Evolutionary conservation across 1,140 invertebrate species (phyloP), one percentile per base, ranked within the genome.

Genomic region (Aethina tumida): DNA sequence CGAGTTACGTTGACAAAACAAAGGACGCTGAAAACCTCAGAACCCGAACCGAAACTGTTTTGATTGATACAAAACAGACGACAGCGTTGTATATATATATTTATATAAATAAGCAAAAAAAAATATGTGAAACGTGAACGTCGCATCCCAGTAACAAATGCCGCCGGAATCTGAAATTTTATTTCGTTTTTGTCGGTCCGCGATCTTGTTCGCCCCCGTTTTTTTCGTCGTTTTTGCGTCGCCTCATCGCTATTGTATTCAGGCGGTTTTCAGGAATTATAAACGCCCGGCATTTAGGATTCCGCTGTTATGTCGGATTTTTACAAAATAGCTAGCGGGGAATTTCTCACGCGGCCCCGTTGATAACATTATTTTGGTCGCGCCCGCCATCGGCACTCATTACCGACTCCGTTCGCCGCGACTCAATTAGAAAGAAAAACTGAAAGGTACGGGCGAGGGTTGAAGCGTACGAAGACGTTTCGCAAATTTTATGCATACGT

Each of bases 11-110:
- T 30, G 40, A 45, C 39, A 49, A 40, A 47, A 44, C 40, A 20
- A 26, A 36, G 35, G 20, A 21, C 12, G 17, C 21, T 15, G 17
- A 22, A 15, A 39, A 25, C 8, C 14, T 7, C 12, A 15, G 6
- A 44, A 41, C 39, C 32, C 32, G 45, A 42, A 40, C 35, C 34
- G 22, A 31, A 39, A 39, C 26, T 24, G 39, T 49, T 54, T 55
- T 55, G 52, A 55, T 55, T 55, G 52, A 55, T 55, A 55, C 45
- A 52, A 55, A 55, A 55, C 52, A 55, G 52, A 55, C 52, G 52
- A 39, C 52, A 50, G 45, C 37, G 48, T 45, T 50, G n/a, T n/a
- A n/a, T n/a, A n/a, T n/a, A n/a, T n/a, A n/a, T n/a, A n/a, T n/a
- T n/a, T n/a, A n/a, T n/a, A n/a, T n/a, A n/a, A n/a, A n/a, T n/a